Evolutionary conservation across 2,888 invertebrate genomes (phyloP), one percentile per base, ranked within the genome.

Genomic region (Harpagoxenus sublaevis): DNA sequence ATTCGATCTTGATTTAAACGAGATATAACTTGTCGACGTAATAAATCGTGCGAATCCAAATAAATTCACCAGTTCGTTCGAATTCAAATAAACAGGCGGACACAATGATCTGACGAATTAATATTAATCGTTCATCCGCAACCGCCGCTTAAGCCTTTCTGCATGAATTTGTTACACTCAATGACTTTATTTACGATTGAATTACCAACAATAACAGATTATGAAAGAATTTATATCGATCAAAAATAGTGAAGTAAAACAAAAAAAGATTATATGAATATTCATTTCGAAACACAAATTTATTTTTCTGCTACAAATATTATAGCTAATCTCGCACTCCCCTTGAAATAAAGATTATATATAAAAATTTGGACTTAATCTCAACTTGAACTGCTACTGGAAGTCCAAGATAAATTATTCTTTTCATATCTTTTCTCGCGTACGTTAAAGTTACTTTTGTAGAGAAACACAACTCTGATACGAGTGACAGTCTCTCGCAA

Each of bases 1-100:
- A 70, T 60, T 60, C 35, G 70, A 79, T 68, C 68, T 48, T 79
- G 70, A 70, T 79, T 79, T 62, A 48, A 79, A 71, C 48, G 70
- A 78, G 78, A 78, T 78, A 78, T 71, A 48, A 79, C 71, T 79
- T 79, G 70, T 79, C 70, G 48, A 35, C 48, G 79, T 71, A 79
- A 79, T 79, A 45, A 79, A 79, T 79, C 60, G 79, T 79, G 39
- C 39, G 70, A 71, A 71, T 79, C 23, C 39, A 48, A 51, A 31
- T 70, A 71, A 79, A 70, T 79, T 79, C 70, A 48, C 35, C 35
- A 60, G 9, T 48, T 70, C 48, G 48, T 71, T 70, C 18, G 18
- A 60, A 70, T 79, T 71, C 79, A 51, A 62, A 79, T 79, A 79
- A 79, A 79, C 45, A 79, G 60, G n/a, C 70, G 28, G 48, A 18